A percentile compares a stretch with the other conserved stretches of the same genome.
These are phyloP conservation scores for Orgyia antiqua DNA, from an alignment of 2,888 invertebrate species.

Conservation along the genomic window DNA sequence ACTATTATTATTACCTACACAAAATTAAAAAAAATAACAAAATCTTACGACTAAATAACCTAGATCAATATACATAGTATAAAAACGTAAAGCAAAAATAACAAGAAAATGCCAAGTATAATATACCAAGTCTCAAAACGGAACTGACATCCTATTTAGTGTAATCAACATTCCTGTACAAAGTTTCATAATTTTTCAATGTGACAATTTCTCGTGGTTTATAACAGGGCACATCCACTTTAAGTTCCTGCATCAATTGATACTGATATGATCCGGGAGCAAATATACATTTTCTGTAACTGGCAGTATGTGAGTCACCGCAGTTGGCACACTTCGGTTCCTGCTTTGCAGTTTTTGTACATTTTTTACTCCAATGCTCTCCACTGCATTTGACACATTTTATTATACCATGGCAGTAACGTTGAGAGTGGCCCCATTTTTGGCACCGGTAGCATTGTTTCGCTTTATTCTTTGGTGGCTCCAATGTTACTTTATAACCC, in stretches of 20 bases:
- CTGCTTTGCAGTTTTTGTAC: slow-evolving; percentile 29
- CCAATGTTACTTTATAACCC: slow-evolving; percentile 39
- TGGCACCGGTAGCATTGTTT: slow-evolving; percentile 62
- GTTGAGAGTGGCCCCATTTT: slow-evolving; percentile 57
- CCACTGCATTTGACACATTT: slow-evolving; percentile 62
- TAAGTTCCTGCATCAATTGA: slow-evolving; percentile 12
- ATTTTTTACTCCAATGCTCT: slow-evolving; percentile 45
- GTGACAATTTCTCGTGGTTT: slow-evolving; percentile 16
- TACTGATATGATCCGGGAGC: slow-evolving; percentile 29
- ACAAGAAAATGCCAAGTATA: too few relatives aligned
- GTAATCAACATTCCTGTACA: slow-evolving; percentile 17
- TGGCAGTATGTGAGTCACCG: slow-evolving; percentile 44
- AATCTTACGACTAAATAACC: too few relatives aligned
- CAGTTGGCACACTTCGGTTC: slow-evolving; percentile 56
- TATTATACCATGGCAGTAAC: slow-evolving; percentile 44
- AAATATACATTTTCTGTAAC: slow-evolving; percentile 37
- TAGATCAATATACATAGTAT: too few relatives aligned
- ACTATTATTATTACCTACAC: too few relatives aligned
- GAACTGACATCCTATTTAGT: too few relatives aligned
- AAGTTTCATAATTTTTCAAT: slow-evolving; percentile 9
- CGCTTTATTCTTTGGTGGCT: slow-evolving; percentile 38
- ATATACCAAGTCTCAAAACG: too few relatives aligned
- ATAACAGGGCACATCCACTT: slow-evolving; percentile 4
- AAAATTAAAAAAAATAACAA: too few relatives aligned
- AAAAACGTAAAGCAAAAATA: too few relatives aligned